phyloP scores from a whole-genome alignment of 2,797 vertebrate genomes.

The Hafferia zeledoni region DNA sequence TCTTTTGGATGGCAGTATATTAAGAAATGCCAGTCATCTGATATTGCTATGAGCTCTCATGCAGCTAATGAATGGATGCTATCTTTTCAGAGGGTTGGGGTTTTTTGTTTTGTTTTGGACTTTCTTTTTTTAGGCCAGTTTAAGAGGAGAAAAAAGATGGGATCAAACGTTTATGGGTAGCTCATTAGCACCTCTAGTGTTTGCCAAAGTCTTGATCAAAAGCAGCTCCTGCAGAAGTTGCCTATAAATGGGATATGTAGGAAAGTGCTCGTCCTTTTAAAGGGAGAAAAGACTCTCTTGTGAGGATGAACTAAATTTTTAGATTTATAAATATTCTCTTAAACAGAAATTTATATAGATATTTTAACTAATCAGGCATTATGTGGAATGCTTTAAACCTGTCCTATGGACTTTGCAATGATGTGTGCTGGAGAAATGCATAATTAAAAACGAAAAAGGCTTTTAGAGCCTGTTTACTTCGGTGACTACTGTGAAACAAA shows the following conservation, averaged over 20 bases:
- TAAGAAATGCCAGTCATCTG: not conserved
- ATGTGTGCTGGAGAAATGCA: constrained; percentile 73
- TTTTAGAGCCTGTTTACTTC: constrained; percentile 84
- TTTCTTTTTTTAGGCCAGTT: not conserved
- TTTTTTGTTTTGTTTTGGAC: not conserved
- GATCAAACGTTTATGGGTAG: not conserved
- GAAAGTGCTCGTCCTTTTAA: not conserved
- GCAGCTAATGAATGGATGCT: not conserved
- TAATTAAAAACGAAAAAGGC: constrained; percentile 79
- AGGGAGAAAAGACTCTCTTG: not conserved
- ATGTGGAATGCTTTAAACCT: constrained; percentile 40
- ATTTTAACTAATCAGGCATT: constrained; percentile 60
- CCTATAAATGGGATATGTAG: not conserved
- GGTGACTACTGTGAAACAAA: constrained; percentile 87
- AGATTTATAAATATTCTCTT: not conserved
- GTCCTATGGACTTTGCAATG: constrained; percentile 53
- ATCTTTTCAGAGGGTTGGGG: not conserved
- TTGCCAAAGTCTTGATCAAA: not conserved
- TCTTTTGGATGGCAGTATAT: not conserved
- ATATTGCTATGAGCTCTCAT: not conserved
- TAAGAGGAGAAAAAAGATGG: not conserved
- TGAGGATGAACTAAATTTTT: not conserved
- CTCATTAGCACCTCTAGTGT: constrained; percentile 55
- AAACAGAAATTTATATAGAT: not conserved
- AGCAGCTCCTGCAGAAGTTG: not conserved